Evolutionary conservation across 2,888 invertebrate species (phyloP), one percentile per base, ranked within the genome.

Genomic region (Pollenia angustigena): DNA sequence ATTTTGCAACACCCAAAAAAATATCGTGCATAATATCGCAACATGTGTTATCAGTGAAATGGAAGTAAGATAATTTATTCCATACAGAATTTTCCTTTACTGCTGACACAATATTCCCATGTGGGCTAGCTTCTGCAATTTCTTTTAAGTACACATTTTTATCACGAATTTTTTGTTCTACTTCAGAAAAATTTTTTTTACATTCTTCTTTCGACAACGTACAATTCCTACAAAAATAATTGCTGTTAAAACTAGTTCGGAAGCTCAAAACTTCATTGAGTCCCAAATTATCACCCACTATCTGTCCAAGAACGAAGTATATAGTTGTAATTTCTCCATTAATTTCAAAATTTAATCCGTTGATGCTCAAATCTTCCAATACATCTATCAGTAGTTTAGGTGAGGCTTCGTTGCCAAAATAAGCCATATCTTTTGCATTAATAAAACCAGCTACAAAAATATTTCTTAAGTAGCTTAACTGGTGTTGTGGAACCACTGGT

Each of bases 241-340:
- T 84, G 62, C 74, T 75, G 72, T 85, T 85, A 48, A 84, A 88
- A 64, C 81, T 68, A 42, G 56, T 83, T 69, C 56, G 74, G 64
- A 85, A 85, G 54, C 84, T 85, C 75, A 88, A 88, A 81, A 84
- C 78, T 75, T 85, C 87, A 85, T 88, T 88, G 48, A 88, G 79
- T 12, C 85, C 87, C 50, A 85, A 76, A 60, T 88, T 88, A 52
- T 88, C 86, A 32, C 88, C 87, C 56, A 88, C 74, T 84, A 88
- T 82, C 78, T 88, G 87, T 12, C 83, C 88, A 72, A 85, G 78
- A 50, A 60, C 23, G 76, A 88, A 84, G 71, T 81, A 85, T 75
- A n/a, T 69, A 81, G 54, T 84, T 71, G 50, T n/a, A n/a, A n/a
- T n/a, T n/a, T n/a, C n/a, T n/a, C n/a, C n/a, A n/a, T n/a, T n/a